Evolutionary conservation across 2,888 invertebrate species (phyloP).

Genomic region (Amiota communis): DNA sequence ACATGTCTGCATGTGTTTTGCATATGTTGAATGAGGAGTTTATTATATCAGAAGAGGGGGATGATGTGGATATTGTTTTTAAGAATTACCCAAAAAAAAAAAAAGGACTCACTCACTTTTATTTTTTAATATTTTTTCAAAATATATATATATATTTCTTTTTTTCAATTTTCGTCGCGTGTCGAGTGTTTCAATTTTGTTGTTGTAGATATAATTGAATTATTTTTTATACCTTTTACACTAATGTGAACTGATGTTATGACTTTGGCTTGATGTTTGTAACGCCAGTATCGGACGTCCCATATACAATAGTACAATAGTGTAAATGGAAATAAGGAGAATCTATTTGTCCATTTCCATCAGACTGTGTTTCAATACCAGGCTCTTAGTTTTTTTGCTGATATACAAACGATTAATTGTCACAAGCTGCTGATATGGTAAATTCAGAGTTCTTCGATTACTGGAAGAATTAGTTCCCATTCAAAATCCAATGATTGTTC

Average conservation of each 20-base stretch:
- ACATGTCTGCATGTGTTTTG: slow-evolving; percentile 50
- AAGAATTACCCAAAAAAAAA: neutral
- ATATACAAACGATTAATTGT: too few relatives aligned
- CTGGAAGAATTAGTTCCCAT: too few relatives aligned
- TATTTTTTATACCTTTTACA: slow-evolving; percentile 28
- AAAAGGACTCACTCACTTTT: slow-evolving; percentile 34
- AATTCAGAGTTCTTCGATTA: too few relatives aligned
- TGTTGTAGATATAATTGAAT: slow-evolving; percentile 52
- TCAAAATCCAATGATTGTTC: too few relatives aligned
- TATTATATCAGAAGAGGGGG: too few relatives aligned
- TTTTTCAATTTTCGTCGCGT: slow-evolving; percentile 49
- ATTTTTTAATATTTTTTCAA: slow-evolving; percentile 31
- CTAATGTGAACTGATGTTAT: too few relatives aligned
- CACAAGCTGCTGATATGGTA: too few relatives aligned
- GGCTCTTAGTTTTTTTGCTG: too few relatives aligned
- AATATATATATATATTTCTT: slow-evolving; percentile 21
- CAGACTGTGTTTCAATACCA: too few relatives aligned
- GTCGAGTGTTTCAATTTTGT: slow-evolving; percentile 37
- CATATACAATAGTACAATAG: neutral
- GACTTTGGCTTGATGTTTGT: slow-evolving; percentile 26
- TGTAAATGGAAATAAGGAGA: too few relatives aligned
- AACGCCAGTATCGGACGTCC: too few relatives aligned
- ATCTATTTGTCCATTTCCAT: too few relatives aligned
- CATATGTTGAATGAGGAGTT: slow-evolving; percentile 9
- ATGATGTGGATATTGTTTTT: neutral